Evolutionary conservation across 1,140 invertebrate species (phyloP).

Genomic region (Colletes gigas): DNA sequence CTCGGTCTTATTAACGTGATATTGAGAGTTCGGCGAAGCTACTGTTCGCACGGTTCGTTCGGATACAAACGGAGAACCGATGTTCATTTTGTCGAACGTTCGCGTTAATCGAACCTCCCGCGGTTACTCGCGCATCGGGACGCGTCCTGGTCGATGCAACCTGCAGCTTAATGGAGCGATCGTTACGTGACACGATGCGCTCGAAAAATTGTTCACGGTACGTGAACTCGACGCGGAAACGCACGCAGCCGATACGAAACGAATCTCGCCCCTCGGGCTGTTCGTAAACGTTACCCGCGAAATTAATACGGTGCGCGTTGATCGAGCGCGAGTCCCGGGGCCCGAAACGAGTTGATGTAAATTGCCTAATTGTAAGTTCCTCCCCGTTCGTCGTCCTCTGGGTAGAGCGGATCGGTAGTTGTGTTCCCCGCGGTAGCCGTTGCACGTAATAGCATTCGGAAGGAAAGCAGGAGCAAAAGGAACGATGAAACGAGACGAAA

Average conservation of each 20-base stretch:
- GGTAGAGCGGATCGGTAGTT: conserved; percentile 62
- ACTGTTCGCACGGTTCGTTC: background rate
- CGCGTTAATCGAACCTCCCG: background rate
- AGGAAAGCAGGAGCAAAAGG: conserved; percentile 52
- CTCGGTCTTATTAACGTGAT: no score
- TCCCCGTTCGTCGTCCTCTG: conserved; percentile 50
- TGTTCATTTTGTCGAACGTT: conserved; percentile 13
- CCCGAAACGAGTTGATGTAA: conserved; percentile 55
- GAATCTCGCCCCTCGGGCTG: background rate
- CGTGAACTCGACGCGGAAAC: background rate
- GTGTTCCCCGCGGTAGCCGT: conserved; percentile 73
- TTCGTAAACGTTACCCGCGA: conserved; percentile 2
- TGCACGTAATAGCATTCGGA: conserved; percentile 71
- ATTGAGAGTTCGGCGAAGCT: no score
- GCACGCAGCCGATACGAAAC: background rate
- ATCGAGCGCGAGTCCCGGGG: no score
- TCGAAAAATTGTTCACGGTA: background rate
- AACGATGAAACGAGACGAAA: conserved; percentile 28
- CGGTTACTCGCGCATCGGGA: background rate
- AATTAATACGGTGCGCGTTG: conserved; percentile 18
- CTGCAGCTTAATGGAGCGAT: background rate
- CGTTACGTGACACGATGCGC: background rate
- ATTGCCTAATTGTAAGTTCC: conserved; percentile 68
- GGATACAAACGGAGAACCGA: background rate
- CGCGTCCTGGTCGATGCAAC: background rate